Percentiles rank a stretch among this genome's conserved stretches.
Conservation (phyloP, 2,113 vertebrate species). For the Sander vitreus region DNA sequence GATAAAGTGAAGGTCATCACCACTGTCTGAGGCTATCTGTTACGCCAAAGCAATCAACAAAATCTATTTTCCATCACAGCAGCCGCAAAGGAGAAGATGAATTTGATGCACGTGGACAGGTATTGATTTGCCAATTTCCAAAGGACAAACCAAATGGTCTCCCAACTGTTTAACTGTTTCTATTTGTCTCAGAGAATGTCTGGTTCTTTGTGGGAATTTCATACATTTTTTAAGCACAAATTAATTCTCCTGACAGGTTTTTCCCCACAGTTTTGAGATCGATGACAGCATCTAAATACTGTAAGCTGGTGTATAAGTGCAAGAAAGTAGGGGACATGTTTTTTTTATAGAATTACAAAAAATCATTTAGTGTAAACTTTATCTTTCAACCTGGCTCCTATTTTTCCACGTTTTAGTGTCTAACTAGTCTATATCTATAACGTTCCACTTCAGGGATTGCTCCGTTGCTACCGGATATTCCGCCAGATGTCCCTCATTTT, state of each 20-base stretch:
- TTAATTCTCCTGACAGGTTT: not conserved
- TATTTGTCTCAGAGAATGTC: conserved; percentile 36
- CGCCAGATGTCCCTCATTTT: too few species aligned
- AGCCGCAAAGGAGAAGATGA: conserved; percentile 44
- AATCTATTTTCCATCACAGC: conserved; percentile 63
- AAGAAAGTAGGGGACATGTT: not conserved
- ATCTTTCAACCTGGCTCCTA: too few species aligned
- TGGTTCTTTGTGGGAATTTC: not conserved
- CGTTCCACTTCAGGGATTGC: too few species aligned
- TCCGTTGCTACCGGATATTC: too few species aligned
- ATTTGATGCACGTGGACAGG: conserved; percentile 55
- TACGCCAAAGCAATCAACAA: conserved; percentile 57
- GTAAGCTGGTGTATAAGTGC: not conserved
- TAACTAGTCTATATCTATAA: too few species aligned
- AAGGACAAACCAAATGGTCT: conserved; percentile 49
- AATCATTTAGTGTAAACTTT: too few species aligned
- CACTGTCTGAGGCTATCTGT: conserved; percentile 41
- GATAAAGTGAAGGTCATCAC: conserved; percentile 61
- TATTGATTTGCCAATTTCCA: conserved; percentile 63
- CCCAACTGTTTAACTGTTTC: conserved; percentile 45
- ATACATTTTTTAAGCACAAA: conserved; percentile 5
- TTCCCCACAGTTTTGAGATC: not conserved
- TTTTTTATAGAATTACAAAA: not conserved
- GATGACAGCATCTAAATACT: not conserved
- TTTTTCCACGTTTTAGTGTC: too few species aligned